Evolutionary conservation across 2,888 invertebrate genomes (phyloP).

Genomic region (Brachynemurus nebulosus): DNA sequence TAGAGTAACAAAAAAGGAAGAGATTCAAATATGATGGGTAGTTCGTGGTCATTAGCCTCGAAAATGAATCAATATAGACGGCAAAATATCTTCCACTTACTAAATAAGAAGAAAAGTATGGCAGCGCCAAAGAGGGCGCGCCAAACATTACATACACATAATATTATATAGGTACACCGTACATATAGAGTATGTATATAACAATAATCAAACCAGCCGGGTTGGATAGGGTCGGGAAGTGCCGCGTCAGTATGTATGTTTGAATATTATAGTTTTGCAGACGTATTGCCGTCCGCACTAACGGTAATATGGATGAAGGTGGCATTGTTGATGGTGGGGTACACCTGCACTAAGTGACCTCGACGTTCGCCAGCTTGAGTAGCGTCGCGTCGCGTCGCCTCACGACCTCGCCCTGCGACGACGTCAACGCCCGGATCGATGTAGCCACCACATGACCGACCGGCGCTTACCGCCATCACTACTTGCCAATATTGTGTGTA

Average conservation of each 20-base stretch:
- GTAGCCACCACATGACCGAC: constrained; percentile 1
- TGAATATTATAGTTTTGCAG: not conserved
- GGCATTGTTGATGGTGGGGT: not conserved
- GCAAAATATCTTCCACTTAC: not conserved
- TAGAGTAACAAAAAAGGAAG: too few relatives aligned
- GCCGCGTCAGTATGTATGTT: not conserved
- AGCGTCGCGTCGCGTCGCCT: constrained; percentile 2
- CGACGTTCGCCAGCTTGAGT: not conserved
- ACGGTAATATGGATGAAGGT: not conserved
- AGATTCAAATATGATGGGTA: too few relatives aligned
- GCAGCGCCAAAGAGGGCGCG: constrained; percentile 2
- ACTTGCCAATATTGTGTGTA: too few relatives aligned
- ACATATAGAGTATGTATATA: too few relatives aligned
- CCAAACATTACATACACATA: too few relatives aligned
- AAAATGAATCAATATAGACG: not conserved
- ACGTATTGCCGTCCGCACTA: not conserved
- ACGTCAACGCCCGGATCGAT: constrained; percentile 2
- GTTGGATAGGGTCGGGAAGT: constrained; percentile 1
- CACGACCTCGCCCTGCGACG: constrained; percentile 2
- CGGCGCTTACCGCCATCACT: too few relatives aligned
- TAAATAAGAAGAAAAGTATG: constrained; percentile 1
- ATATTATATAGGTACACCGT: too few relatives aligned
- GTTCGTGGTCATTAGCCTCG: constrained; percentile 1
- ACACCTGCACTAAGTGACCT: not conserved
- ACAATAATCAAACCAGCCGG: not conserved